Evolutionary conservation across 2,888 invertebrate genomes (phyloP).

Genomic region (Melinaea menophilus): DNA sequence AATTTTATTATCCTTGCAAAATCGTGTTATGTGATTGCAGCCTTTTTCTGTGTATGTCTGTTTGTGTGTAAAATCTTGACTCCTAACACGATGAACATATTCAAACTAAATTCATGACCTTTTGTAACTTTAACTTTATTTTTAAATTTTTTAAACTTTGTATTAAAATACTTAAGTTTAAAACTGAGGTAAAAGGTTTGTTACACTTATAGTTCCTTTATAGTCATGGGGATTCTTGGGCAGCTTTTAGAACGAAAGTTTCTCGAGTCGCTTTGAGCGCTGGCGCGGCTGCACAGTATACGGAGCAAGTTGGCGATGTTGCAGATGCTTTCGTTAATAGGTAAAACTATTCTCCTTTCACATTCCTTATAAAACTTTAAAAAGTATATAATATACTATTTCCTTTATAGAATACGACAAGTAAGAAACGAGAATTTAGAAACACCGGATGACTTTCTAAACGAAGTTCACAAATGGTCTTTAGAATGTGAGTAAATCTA

Average conservation of each 20-base stretch:
- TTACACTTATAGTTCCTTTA: constrained; percentile 4
- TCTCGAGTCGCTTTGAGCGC: constrained; percentile 88
- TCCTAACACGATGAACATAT: too few relatives aligned
- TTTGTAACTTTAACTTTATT: too few relatives aligned
- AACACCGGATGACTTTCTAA: constrained; percentile 81
- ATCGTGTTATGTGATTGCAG: too few relatives aligned
- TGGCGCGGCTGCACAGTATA: constrained; percentile 83
- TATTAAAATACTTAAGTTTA: too few relatives aligned
- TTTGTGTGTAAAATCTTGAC: too few relatives aligned
- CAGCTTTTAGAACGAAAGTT: constrained; percentile 85
- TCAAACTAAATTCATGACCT: too few relatives aligned
- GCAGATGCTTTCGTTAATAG: constrained; percentile 83
- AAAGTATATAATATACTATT: background rate
- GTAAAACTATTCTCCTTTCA: constrained; percentile 47
- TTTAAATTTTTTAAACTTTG: too few relatives aligned
- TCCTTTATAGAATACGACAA: constrained; percentile 71
- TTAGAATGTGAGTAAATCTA: constrained; percentile 82
- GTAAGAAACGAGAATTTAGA: constrained; percentile 76
- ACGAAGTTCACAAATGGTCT: constrained; percentile 88
- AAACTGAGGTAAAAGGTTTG: background rate
- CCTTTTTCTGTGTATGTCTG: too few relatives aligned
- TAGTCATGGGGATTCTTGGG: constrained; percentile 91
- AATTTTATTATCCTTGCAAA: too few relatives aligned
- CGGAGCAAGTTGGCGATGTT: constrained; percentile 82
- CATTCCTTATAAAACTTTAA: background rate